phyloP scores from a whole-genome alignment of 2,888 invertebrate species.

The Subacronicta megacephala region DNA sequence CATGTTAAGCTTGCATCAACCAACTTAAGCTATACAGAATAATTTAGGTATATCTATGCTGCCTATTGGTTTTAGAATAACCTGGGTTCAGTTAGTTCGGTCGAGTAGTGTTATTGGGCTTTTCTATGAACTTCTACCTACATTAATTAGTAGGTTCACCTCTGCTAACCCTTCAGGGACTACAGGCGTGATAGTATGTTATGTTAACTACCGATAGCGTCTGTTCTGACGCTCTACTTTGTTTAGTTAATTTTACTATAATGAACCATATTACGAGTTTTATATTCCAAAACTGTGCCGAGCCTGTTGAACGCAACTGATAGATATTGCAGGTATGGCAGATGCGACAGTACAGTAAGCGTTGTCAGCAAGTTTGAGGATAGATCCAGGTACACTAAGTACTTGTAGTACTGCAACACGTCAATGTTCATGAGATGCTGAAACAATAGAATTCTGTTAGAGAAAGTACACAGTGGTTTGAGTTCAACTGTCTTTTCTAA shows the following conservation, averaged over 20 bases:
- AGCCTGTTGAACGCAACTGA: conserved; percentile 89
- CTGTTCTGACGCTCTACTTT: not conserved
- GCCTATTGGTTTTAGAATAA: too few relatives aligned
- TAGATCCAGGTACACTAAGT: conserved; percentile 90
- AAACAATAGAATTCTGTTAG: conserved; percentile 42
- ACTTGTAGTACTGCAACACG: conserved; percentile 87
- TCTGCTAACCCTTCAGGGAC: too few relatives aligned
- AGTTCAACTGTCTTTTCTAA: too few relatives aligned
- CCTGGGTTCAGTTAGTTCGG: too few relatives aligned
- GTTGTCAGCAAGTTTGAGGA: conserved; percentile 88
- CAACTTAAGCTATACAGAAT: too few relatives aligned
- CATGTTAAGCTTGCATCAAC: too few relatives aligned
- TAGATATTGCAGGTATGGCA: conserved; percentile 89
- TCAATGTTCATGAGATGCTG: conserved; percentile 84
- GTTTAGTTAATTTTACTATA: not conserved
- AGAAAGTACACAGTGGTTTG: not conserved
- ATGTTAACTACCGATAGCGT: too few relatives aligned
- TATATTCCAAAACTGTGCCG: conserved; percentile 86
- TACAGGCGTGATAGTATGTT: too few relatives aligned
- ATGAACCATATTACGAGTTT: conserved; percentile 76
- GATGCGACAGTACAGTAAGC: conserved; percentile 83
- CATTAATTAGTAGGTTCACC: too few relatives aligned
- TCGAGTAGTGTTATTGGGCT: too few relatives aligned
- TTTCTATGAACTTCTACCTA: too few relatives aligned
- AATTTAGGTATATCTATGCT: too few relatives aligned